phyloP scores from a whole-genome alignment of 2,797 vertebrate species.

The Leptodactylus fallax region DNA sequence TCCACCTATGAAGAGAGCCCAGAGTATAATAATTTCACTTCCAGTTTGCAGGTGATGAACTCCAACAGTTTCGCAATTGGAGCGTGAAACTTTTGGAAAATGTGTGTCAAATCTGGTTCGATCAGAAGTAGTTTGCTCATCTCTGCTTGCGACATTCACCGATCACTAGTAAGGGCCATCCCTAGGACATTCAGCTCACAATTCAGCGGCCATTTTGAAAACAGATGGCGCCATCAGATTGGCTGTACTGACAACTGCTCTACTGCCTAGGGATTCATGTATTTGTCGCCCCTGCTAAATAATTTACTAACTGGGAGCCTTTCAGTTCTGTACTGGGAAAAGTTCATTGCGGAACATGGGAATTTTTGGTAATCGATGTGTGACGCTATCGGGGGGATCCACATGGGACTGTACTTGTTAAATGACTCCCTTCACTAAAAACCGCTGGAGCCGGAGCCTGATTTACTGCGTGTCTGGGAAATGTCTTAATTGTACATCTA shows the following conservation, averaged over 20 bases:
- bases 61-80: too few relatives aligned
- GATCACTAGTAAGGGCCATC: background rate
- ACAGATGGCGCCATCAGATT: background rate
- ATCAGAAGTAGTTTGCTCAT: too few relatives aligned
- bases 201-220: background rate
- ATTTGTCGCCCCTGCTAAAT: background rate
- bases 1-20: too few relatives aligned
- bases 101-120: too few relatives aligned
- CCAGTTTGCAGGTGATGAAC: too few relatives aligned
- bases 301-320: background rate
- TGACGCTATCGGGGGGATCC: background rate
- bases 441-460: background rate
- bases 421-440: constrained; percentile 35
- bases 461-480: constrained; percentile 41
- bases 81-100: too few relatives aligned
- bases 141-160: too few relatives aligned
- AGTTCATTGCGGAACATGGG: constrained; percentile 11
- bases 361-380: constrained; percentile 10
- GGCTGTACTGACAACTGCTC: too few relatives aligned
- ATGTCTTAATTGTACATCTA: constrained; percentile 11
- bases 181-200: too few relatives aligned
- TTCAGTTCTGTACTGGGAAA: background rate
- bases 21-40: too few relatives aligned
- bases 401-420: constrained; percentile 19
- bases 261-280: background rate